Percentiles rank a stretch among this genome's conserved stretches.
Evolutionary conservation across 1,140 invertebrate genomes (phyloP).

Genomic region (Drosophila navojoa): DNA sequence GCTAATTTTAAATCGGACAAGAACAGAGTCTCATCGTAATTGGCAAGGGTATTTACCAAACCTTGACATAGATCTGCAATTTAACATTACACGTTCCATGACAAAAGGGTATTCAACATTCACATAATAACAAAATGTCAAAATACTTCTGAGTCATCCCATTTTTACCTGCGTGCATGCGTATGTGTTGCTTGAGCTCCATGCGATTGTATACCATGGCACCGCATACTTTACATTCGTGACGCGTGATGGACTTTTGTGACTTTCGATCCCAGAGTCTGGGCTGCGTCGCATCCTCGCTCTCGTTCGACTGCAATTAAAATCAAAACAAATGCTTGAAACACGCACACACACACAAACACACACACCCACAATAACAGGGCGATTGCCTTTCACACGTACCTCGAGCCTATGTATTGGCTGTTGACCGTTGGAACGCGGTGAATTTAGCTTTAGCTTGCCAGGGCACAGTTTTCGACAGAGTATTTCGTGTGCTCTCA

Average conservation of each 20-base stretch:
- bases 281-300: neutral
- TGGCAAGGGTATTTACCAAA: too few species aligned
- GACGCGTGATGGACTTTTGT: constrained; percentile 27
- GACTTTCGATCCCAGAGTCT: constrained; percentile 10
- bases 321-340: constrained; percentile 15
- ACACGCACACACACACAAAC: neutral
- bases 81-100: too few species aligned
- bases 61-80: too few species aligned
- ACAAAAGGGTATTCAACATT: neutral
- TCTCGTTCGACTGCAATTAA: constrained; percentile 9
- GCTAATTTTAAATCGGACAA: too few species aligned
- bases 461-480: constrained; percentile 55
- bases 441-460: neutral
- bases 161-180: constrained; percentile 63
- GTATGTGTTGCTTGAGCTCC: constrained; percentile 71
- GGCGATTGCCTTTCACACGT: neutral
- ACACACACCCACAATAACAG: neutral
- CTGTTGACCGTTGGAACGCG: constrained; percentile 47
- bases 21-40: too few species aligned
- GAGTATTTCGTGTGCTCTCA: constrained; percentile 71
- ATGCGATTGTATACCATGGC: constrained; percentile 52
- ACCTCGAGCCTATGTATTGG: constrained; percentile 33
- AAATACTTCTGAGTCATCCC: neutral
- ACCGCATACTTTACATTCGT: constrained; percentile 69
- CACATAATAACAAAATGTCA: neutral